These are phyloP conservation scores for Ornithorhynchus anatinus DNA, from an alignment of 2,113 vertebrate species.

Conservation along the genomic window DNA sequence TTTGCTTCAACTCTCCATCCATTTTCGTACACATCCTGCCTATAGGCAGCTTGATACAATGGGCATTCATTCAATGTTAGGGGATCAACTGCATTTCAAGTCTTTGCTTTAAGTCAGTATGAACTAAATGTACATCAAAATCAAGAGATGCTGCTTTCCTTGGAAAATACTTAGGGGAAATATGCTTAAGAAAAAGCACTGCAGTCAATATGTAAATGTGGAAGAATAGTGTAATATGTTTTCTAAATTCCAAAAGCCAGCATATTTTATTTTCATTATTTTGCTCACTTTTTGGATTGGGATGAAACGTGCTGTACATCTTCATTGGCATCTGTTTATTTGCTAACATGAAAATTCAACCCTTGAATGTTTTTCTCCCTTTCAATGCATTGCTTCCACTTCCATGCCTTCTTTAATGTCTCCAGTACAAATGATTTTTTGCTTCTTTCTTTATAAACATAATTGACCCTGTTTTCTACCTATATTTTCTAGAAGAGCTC, in stretches of 20 bases:
- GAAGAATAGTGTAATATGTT: background rate
- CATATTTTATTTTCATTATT: background rate
- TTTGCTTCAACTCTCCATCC: no score
- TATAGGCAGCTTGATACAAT: slow-evolving; percentile 27
- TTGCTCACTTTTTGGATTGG: background rate
- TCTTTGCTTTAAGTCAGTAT: background rate
- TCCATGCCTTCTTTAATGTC: slow-evolving; percentile 12
- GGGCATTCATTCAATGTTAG: background rate
- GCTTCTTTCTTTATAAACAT: background rate
- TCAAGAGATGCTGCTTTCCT: background rate
- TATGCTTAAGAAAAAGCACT: background rate
- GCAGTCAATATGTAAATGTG: background rate
- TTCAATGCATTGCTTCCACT: background rate
- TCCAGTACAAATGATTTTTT: background rate
- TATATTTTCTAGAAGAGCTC: slow-evolving; percentile 1
- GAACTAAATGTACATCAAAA: background rate
- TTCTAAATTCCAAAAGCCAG: background rate
- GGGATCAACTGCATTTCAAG: background rate
- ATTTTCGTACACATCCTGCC: no score
- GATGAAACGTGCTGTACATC: background rate
- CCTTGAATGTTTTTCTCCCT: background rate
- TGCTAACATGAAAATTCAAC: background rate
- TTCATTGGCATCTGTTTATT: background rate
- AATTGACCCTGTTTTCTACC: background rate
- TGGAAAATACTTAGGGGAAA: background rate